Evolutionary conservation across 2,888 invertebrate genomes (phyloP).

Genomic region (Hyles lineata): DNA sequence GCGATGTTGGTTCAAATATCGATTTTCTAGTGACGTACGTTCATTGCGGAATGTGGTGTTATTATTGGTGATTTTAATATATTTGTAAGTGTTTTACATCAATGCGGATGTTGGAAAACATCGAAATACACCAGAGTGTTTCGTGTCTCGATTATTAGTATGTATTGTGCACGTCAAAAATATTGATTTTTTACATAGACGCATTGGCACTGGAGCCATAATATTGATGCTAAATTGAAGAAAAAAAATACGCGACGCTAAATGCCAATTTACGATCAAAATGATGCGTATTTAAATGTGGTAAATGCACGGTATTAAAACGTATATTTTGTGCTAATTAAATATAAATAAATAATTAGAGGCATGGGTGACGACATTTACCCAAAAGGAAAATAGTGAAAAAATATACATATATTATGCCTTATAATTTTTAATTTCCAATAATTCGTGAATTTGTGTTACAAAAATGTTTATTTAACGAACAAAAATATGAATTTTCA

Average conservation of each 20-base stretch:
- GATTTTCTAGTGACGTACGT: slow-evolving; percentile 78
- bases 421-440: too few species aligned
- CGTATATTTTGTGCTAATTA: not conserved
- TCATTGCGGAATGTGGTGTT: slow-evolving; percentile 71
- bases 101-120: slow-evolving; percentile 23
- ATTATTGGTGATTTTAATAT: slow-evolving; percentile 61
- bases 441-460: too few species aligned
- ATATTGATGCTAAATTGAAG: not conserved
- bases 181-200: slow-evolving; percentile 26
- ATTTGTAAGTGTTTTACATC: slow-evolving; percentile 53
- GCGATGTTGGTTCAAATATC: slow-evolving; percentile 57
- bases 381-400: not conserved
- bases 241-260: not conserved
- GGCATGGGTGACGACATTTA: not conserved
- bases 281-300: not conserved
- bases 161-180: not conserved
- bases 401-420: not conserved
- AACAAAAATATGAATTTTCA: too few species aligned
- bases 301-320: not conserved
- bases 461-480: too few species aligned
- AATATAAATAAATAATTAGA: not conserved
- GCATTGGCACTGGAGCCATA: slow-evolving; percentile 8
- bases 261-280: not conserved
- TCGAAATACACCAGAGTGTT: not conserved
- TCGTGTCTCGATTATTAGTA: slow-evolving; percentile 18